Percentiles rank a stretch among this genome's conserved stretches.
Conservation (phyloP, 2,888 invertebrate genomes). For the Drosophila austrosaltans region DNA sequence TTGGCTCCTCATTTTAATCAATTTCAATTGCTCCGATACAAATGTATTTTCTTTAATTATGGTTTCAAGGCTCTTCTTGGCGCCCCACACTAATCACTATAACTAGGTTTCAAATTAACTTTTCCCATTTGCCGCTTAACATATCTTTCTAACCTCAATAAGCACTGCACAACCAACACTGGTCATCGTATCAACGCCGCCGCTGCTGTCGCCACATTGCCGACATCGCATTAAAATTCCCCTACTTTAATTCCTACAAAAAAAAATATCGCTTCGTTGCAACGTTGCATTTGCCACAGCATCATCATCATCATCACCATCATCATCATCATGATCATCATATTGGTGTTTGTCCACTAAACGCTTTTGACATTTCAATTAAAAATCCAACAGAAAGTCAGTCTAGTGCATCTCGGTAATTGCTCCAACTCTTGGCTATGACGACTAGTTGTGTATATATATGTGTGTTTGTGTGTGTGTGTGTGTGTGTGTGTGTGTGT, state of each 20-base stretch:
- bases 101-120: not conserved
- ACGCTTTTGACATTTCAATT: conserved; percentile 79
- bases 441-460: conserved; percentile 7
- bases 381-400: conserved; percentile 73
- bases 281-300: conserved; percentile 28
- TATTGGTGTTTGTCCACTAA: conserved; percentile 58
- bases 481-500: conserved; percentile 5
- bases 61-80: not conserved
- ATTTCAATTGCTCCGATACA: too few relatives aligned
- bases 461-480: conserved; percentile 5
- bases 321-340: conserved; percentile 38
- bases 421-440: conserved; percentile 48
- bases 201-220: conserved; percentile 60
- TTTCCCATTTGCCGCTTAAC: conserved; percentile 45
- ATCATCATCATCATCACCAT: conserved; percentile 48
- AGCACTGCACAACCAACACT: conserved; percentile 57
- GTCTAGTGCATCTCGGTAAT: conserved; percentile 48
- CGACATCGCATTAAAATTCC: conserved; percentile 63
- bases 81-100: not conserved
- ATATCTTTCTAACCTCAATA: conserved; percentile 75
- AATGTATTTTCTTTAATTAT: not conserved
- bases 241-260: conserved; percentile 24
- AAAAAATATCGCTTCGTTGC: not conserved
- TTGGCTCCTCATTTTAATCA: too few relatives aligned
- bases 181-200: conserved; percentile 48